A percentile compares a stretch with the other conserved stretches of the same genome.
Evolutionary conservation across 2,113 vertebrate species (phyloP).

Genomic region (Muntiacus muntjak): DNA sequence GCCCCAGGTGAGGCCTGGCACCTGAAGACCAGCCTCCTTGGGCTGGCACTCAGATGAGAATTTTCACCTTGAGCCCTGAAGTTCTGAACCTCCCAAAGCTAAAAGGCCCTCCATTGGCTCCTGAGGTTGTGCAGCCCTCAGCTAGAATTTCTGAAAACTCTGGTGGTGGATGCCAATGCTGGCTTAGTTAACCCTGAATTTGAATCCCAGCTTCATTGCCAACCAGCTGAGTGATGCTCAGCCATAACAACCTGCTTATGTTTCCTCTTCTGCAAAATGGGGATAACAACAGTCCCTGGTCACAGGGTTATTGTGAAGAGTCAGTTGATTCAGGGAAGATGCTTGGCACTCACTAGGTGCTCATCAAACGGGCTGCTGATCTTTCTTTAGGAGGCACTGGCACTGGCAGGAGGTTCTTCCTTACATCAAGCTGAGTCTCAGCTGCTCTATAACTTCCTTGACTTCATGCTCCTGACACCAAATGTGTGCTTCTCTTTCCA

Average conservation of each 20-base stretch:
- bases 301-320: fast-evolving
- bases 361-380: fast-evolving
- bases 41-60: neutral
- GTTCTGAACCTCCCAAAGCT: neutral
- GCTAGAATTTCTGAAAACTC: neutral
- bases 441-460: neutral
- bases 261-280: neutral
- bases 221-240: neutral
- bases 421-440: neutral
- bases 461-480: neutral
- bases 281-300: too few species aligned
- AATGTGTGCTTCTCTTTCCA: neutral
- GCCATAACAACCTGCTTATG: neutral
- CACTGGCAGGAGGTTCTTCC: neutral
- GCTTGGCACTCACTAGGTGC: neutral
- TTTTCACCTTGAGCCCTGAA: neutral
- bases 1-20: neutral
- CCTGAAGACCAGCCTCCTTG: neutral
- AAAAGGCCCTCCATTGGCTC: neutral
- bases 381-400: neutral
- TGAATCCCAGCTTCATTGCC: neutral
- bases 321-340: too few species aligned
- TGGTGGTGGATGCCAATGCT: neutral
- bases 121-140: neutral
- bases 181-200: neutral